These are phyloP conservation scores for Folsomia candida DNA, from an alignment of 2,888 invertebrate species.

Conservation along the genomic window DNA sequence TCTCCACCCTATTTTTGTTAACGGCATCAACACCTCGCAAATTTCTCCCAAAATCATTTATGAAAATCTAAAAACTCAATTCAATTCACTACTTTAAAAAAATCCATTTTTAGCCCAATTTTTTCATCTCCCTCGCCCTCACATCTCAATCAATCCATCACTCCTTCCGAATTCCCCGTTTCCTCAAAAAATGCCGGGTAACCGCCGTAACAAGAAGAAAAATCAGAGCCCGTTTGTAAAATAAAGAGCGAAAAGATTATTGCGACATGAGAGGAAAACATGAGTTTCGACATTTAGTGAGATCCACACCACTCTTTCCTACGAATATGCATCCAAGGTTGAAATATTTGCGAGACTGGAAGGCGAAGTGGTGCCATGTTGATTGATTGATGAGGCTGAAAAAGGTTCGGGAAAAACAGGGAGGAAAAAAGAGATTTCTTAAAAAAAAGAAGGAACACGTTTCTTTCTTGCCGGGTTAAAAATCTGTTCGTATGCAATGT, in stretches of 20 bases:
- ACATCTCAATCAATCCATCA: slow-evolving; percentile 4
- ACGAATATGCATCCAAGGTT: slow-evolving; percentile 1
- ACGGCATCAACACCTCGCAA: too few species aligned
- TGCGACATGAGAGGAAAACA: neutral
- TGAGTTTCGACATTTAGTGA: slow-evolving; percentile 10
- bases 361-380: slow-evolving; percentile 6
- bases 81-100: too few species aligned
- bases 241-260: neutral
- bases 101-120: too few species aligned
- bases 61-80: too few species aligned
- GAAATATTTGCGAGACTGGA: slow-evolving; percentile 8
- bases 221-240: neutral
- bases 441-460: neutral
- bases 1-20: too few species aligned
- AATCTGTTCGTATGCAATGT: neutral
- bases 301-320: neutral
- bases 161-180: neutral
- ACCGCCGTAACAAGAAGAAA: neutral
- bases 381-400: slow-evolving; percentile 10
- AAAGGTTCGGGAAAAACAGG: neutral
- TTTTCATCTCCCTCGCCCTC: too few species aligned
- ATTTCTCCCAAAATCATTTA: too few species aligned
- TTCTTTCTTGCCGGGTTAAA: neutral
- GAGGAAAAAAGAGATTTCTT: neutral
- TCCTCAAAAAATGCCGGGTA: neutral